Evolutionary conservation across 2,888 invertebrate genomes (phyloP).

Genomic region (Pheosia gnoma): DNA sequence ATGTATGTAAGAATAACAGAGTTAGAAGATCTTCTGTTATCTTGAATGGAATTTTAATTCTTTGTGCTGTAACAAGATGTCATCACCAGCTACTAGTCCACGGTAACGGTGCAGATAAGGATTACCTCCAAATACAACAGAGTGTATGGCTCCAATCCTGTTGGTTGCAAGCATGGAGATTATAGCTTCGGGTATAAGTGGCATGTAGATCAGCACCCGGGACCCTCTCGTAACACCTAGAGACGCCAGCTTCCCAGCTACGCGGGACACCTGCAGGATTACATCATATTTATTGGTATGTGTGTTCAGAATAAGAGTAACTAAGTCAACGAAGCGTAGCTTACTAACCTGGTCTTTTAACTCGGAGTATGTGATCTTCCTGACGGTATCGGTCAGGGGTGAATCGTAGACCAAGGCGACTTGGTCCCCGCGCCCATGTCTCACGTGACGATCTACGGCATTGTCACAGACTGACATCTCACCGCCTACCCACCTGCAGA

Average conservation of each 20-base stretch:
- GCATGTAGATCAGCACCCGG: conserved; percentile 96
- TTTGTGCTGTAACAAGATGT: no score
- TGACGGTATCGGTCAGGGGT: conserved; percentile 90
- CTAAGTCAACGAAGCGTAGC: no score
- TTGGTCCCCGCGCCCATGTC: conserved; percentile 89
- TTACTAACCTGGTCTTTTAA: conserved; percentile 88
- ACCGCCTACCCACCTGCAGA: conserved; percentile 92
- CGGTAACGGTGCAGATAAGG: no score
- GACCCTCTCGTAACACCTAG: conserved; percentile 93
- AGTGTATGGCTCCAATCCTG: conserved; percentile 95
- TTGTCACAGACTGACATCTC: conserved; percentile 97
- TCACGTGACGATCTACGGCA: conserved; percentile 95
- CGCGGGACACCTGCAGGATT: conserved; percentile 84
- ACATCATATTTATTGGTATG: not conserved
- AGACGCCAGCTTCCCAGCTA: conserved; percentile 91
- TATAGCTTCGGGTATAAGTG: conserved; percentile 95
- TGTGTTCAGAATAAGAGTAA: no score
- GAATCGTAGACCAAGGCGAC: conserved; percentile 95
- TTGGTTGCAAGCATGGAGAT: conserved; percentile 95
- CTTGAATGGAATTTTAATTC: no score
- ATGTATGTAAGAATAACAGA: no score
- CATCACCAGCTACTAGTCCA: no score
- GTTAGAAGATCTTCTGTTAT: no score
- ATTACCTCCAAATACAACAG: conserved; percentile 95
- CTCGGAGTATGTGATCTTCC: conserved; percentile 92